Percentiles rank a stretch among this genome's conserved stretches.
Evolutionary conservation across 1,140 invertebrate species (phyloP).

Genomic region (Sinella curviseta): DNA sequence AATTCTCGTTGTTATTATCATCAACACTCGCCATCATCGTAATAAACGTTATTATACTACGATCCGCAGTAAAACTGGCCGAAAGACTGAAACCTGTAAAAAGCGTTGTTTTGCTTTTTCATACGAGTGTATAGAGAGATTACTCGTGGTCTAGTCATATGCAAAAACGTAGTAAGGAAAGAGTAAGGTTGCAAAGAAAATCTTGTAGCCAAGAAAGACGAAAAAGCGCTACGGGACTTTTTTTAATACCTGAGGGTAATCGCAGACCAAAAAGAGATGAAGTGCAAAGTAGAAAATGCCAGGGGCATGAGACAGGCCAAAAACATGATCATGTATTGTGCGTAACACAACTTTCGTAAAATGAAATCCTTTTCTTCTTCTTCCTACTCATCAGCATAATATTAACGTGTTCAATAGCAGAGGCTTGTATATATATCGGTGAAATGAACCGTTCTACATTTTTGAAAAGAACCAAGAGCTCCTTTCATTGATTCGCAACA

Average conservation of each 20-base stretch:
- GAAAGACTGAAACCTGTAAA: no score
- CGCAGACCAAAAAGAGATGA: not conserved
- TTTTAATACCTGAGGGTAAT: constrained; percentile 18
- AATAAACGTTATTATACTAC: not conserved
- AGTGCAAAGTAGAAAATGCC: constrained; percentile 14
- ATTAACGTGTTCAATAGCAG: not conserved
- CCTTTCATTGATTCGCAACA: constrained; percentile 1
- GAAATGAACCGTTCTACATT: constrained; percentile 19
- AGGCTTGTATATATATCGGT: no score
- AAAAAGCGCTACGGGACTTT: not conserved
- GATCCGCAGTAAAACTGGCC: not conserved
- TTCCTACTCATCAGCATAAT: not conserved
- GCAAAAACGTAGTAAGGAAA: not conserved
- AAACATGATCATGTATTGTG: not conserved
- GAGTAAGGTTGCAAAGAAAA: not conserved
- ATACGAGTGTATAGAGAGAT: not conserved
- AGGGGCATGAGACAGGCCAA: not conserved
- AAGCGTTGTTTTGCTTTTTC: no score
- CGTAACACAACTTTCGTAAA: not conserved
- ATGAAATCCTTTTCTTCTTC: not conserved
- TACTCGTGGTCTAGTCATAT: not conserved
- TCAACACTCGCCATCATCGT: not conserved
- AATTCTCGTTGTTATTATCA: no score
- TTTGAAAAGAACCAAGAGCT: no score
- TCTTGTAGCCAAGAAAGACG: not conserved